Conservation (phyloP, 2,888 invertebrate species). For the Apodemia hepburni region DNA sequence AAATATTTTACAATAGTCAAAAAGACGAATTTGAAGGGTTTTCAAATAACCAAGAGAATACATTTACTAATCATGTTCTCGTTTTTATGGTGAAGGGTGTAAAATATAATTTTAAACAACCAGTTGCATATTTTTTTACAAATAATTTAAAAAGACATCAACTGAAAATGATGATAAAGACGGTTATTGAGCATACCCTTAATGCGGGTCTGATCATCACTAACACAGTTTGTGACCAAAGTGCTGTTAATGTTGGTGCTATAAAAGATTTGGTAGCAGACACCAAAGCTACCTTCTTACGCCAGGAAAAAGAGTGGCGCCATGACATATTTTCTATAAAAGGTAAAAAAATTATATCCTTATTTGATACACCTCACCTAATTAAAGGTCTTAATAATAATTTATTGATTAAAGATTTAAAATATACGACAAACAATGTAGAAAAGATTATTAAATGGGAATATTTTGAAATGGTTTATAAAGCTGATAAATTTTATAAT, state of each 20-base stretch:
- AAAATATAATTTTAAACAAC: conserved; percentile 33
- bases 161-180: conserved; percentile 30
- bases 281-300: background rate
- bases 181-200: conserved; percentile 26
- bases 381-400: conserved; percentile 37
- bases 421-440: conserved; percentile 16
- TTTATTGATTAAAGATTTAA: background rate
- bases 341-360: conserved; percentile 29
- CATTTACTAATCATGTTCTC: conserved; percentile 32
- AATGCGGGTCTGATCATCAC: conserved; percentile 28
- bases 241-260: conserved; percentile 34
- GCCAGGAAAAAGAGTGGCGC: conserved; percentile 23
- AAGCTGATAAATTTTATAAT: conserved; percentile 18
- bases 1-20: conserved; percentile 23
- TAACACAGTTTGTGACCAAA: conserved; percentile 33
- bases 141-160: conserved; percentile 28
- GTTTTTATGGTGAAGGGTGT: conserved; percentile 37
- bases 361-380: conserved; percentile 36
- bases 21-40: conserved; percentile 31
- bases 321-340: conserved; percentile 29
- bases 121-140: conserved; percentile 37
- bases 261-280: conserved; percentile 30
- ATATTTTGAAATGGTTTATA: conserved; percentile 20
- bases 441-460: conserved; percentile 24
- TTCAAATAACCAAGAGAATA: conserved; percentile 18